Conservation (phyloP, 2,113 vertebrate genomes). For the Sclerurus mexicanus region DNA sequence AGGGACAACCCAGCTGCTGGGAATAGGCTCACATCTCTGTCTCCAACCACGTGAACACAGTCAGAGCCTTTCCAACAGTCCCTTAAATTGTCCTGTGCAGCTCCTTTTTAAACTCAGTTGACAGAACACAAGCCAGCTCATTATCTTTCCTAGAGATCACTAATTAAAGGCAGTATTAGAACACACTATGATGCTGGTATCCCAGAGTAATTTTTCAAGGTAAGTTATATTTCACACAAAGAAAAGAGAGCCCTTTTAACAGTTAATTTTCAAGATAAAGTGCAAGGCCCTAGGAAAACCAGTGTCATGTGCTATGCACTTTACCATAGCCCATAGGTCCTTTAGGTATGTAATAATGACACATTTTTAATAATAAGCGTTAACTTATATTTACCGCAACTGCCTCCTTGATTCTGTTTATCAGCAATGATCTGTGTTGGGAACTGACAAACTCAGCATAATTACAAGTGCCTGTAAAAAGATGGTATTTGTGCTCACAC, state of each 20-base stretch:
- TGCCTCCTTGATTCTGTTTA: background rate
- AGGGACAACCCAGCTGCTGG: background rate
- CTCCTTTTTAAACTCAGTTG: background rate
- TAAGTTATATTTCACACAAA: background rate
- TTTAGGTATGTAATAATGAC: background rate
- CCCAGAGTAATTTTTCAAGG: background rate
- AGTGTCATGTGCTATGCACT: background rate
- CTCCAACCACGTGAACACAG: fast-evolving
- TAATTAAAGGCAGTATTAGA: slow-evolving; percentile 4
- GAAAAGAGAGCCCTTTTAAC: background rate
- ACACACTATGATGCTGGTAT: fast-evolving
- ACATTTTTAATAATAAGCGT: background rate
- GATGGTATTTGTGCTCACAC: background rate
- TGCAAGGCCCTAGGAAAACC: background rate
- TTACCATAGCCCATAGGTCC: background rate
- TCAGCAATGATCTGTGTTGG: background rate
- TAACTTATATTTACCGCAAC: background rate
- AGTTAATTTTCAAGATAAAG: background rate
- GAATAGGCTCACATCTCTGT: background rate
- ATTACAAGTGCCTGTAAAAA: background rate
- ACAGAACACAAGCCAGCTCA: background rate
- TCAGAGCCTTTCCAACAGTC: background rate
- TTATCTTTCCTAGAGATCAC: background rate
- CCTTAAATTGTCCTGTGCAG: background rate
- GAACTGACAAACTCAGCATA: background rate